Evolutionary conservation across 2,113 vertebrate species (phyloP).

Genomic region (Neolamprologus toae): DNA sequence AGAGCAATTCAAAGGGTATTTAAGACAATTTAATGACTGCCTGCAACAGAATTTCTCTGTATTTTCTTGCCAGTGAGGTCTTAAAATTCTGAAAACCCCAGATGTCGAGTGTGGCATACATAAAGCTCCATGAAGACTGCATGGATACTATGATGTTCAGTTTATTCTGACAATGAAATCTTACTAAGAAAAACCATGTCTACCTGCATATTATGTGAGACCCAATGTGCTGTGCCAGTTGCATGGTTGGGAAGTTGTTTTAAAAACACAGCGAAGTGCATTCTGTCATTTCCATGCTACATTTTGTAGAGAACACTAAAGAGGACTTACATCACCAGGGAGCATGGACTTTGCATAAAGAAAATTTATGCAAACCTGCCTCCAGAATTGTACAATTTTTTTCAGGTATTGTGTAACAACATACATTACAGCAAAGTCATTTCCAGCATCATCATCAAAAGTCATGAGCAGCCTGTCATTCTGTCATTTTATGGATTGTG

Average conservation of each 20-base stretch:
- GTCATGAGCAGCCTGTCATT: neutral
- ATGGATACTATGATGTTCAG: neutral
- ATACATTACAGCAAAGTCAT: neutral
- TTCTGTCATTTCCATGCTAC: neutral
- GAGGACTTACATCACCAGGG: neutral
- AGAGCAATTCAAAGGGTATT: slow-evolving; percentile 2
- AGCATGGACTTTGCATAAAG: neutral
- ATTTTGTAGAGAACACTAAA: neutral
- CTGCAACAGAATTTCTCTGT: neutral
- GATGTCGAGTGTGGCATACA: neutral
- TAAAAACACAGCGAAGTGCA: neutral
- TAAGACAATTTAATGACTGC: slow-evolving; percentile 2
- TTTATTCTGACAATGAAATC: neutral
- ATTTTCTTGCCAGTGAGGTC: neutral
- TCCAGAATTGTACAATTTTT: neutral
- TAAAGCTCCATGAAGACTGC: neutral
- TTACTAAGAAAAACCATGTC: neutral
- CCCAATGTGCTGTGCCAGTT: neutral
- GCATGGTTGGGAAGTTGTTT: neutral
- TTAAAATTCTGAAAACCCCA: neutral
- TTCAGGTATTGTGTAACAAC: neutral
- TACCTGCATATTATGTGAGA: neutral
- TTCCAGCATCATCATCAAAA: neutral
- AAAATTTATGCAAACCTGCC: neutral
- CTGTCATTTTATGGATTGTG: neutral